phyloP scores from a whole-genome alignment of 2,113 vertebrate genomes.

The Phylloscopus whistleri region DNA sequence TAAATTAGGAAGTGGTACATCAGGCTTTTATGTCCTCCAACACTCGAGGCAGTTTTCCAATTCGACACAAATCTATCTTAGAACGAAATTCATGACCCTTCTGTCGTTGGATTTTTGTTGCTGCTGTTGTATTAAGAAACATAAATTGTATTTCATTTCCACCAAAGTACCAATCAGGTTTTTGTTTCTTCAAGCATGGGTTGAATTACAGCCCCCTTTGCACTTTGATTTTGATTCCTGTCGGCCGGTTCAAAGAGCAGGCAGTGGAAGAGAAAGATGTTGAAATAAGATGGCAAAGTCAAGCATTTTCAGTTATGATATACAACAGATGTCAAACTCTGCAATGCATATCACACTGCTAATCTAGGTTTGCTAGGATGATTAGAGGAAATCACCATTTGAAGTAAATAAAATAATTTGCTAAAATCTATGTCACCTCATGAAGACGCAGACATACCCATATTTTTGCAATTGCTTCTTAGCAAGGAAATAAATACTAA shows the following conservation, averaged over 20 bases:
- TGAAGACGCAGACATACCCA: not conserved
- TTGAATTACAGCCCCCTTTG: not conserved
- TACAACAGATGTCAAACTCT: not conserved
- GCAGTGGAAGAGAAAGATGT: not conserved
- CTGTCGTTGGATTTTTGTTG: not conserved
- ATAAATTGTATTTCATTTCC: not conserved
- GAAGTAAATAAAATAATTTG: not conserved
- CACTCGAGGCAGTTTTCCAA: not conserved
- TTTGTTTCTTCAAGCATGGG: not conserved
- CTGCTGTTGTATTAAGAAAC: not conserved
- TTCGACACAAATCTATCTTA: not conserved
- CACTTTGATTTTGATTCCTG: not conserved
- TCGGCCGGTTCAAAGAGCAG: not conserved
- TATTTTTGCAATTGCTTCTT: not conserved
- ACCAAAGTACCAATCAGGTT: not conserved
- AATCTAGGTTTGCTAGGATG: not conserved
- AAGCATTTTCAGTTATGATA: not conserved
- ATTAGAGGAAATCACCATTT: not conserved
- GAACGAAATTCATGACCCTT: not conserved
- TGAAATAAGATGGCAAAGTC: not conserved
- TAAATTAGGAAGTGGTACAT: not conserved
- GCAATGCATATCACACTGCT: not conserved
- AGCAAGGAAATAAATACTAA: not conserved
- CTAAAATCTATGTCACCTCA: not conserved
- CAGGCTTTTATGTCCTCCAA: not conserved